Evolutionary conservation across 2,888 invertebrate species (phyloP), one percentile per base, ranked within the genome.

Genomic region (Cheilosia grossa): DNA sequence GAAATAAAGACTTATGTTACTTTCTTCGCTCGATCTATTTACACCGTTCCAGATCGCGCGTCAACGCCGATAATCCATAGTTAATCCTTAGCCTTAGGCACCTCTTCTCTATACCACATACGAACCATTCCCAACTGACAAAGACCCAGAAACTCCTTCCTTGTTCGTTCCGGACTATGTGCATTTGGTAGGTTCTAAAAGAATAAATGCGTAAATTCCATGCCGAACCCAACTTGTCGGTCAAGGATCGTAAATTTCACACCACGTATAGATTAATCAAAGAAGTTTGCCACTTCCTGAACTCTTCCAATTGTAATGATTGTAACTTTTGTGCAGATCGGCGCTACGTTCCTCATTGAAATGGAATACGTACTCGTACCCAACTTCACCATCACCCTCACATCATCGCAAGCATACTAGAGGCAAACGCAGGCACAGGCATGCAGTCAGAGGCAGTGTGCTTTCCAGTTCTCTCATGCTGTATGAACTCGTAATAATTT

Each of bases 401-500:
- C 47, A 47, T 47, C 37, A 37, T 37, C 4, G 49, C 53, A 51
- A 21, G 27, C 7, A 9, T n/a, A 7, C 42, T 6, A 42, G 42
- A 5, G n/a, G 42, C 42, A 42, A n/a, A 30, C 2, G 9, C 30
- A 30, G 7, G 1, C 30, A 9, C 30, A 30, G 30, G 7, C 27
- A 27, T 27, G 6, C 27, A 30, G 30, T 30, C 30, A 6, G 0
- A 54, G 27, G 54, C 47, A 56, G 44, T 42, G 49, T 63, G 30
- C 27, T n/a, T 2, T n/a, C 24, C 9, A 15, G 37, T 7, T 6
- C 33, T 6, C 30, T 19, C 27, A 74, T 79, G 79, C 73, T 83
- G 79, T 80, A 85, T 85, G 83, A 85, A 85, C 83, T 85, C 70
- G 80, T 80, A 83, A 85, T 85, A 85, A 85, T 85, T 83, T 74